phyloP scores from a whole-genome alignment of 2,888 invertebrate species.

The Orthosia cruda region DNA sequence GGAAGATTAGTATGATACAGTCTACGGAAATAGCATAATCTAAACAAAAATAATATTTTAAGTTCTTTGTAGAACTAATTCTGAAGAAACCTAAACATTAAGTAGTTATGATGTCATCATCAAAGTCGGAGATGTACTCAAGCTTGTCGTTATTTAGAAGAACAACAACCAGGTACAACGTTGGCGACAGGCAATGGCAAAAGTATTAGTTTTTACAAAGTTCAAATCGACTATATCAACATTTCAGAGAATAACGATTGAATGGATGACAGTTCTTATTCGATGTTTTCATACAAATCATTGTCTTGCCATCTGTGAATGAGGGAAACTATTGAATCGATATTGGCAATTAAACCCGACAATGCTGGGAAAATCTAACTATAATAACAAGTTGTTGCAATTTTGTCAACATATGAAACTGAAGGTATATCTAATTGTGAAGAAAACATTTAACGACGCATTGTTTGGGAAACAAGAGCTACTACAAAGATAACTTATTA shows the following conservation, averaged over 20 bases:
- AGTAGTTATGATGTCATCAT: not conserved
- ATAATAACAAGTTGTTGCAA: constrained; percentile 28
- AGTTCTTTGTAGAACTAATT: not conserved
- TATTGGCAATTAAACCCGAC: constrained; percentile 48
- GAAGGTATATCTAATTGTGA: constrained; percentile 17
- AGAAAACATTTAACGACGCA: constrained; percentile 42
- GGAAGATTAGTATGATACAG: no score
- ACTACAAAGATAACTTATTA: constrained; percentile 19
- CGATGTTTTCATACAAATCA: constrained; percentile 40
- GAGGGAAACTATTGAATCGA: constrained; percentile 38
- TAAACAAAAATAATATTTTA: not conserved
- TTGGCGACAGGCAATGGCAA: not conserved
- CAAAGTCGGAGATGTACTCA: not conserved
- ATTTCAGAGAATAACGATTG: constrained; percentile 11
- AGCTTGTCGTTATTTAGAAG: not conserved
- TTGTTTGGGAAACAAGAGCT: constrained; percentile 35
- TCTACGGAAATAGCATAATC: not conserved
- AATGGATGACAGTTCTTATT: constrained; percentile 33
- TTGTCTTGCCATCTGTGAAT: constrained; percentile 20
- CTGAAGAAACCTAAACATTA: not conserved
- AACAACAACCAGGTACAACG: not conserved
- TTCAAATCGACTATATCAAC: not conserved
- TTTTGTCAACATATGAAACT: constrained; percentile 21
- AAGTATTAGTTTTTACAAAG: not conserved
- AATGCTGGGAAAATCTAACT: constrained; percentile 43